A percentile compares a stretch with the other conserved stretches of the same genome.
phyloP scores from a whole-genome alignment of 2,888 invertebrate genomes.

The Chelonus formosanus region DNA sequence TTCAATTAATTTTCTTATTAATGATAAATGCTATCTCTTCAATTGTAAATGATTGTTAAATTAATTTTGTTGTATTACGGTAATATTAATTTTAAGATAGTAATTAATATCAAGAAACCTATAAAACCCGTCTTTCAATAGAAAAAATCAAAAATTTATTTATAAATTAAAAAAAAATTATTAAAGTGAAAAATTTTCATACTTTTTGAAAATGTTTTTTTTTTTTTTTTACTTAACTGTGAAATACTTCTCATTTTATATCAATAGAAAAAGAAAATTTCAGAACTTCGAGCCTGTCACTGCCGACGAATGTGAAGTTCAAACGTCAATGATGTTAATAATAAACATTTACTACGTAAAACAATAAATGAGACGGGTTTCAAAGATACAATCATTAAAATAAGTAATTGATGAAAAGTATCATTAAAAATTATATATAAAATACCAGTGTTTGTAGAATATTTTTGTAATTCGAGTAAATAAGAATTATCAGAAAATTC shows the following conservation, averaged over 20 bases:
- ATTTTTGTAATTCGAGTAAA: no score
- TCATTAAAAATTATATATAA: no score
- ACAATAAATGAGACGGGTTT: not conserved
- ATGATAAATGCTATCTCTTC: not conserved
- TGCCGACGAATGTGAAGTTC: constrained; percentile 14
- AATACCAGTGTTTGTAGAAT: no score
- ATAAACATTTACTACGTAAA: not conserved
- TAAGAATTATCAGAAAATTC: no score
- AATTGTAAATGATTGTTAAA: constrained; percentile 2
- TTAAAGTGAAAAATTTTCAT: no score
- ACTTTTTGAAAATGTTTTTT: no score
- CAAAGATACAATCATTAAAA: not conserved
- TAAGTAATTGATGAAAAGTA: no score
- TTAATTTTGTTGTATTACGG: not conserved
- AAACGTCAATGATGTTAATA: not conserved
- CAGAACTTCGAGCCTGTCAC: not conserved
- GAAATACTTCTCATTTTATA: not conserved
- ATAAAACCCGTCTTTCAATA: no score
- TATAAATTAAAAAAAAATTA: no score
- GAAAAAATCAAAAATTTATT: no score
- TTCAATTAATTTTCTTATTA: not conserved
- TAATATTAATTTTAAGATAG: not conserved
- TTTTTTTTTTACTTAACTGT: no score
- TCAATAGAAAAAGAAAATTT: not conserved
- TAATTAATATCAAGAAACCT: no score